These are phyloP conservation scores for Lota lota DNA, from an alignment of 2,113 vertebrate species.

Conservation along the genomic window DNA sequence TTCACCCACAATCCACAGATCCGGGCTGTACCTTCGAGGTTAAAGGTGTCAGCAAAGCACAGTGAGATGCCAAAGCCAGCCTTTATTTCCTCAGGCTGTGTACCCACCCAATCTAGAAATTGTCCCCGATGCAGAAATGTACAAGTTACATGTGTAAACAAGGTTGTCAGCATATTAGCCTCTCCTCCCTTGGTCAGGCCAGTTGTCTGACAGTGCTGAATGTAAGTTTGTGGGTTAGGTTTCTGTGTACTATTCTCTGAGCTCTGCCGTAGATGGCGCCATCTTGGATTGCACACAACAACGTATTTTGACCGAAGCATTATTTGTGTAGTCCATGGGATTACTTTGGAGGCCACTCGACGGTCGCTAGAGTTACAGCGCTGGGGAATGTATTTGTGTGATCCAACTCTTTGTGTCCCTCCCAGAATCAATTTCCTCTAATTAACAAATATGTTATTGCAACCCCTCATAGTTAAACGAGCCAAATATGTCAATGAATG, in stretches of 20 bases:
- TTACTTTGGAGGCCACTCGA: too few species aligned
- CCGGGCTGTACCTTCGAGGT: not conserved
- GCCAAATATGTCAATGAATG: constrained; percentile 61
- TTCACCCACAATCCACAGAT: too few species aligned
- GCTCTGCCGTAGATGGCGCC: not conserved
- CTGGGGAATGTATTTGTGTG: not conserved
- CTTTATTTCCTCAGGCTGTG: constrained; percentile 24
- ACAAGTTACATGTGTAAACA: constrained; percentile 32
- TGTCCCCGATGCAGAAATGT: constrained; percentile 26
- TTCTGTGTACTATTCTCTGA: constrained; percentile 17
- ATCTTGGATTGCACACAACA: too few species aligned
- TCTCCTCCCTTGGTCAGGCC: constrained; percentile 20
- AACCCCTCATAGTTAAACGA: constrained; percentile 52
- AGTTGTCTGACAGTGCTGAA: constrained; percentile 27
- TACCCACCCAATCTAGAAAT: constrained; percentile 29
- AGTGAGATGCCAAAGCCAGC: constrained; percentile 17
- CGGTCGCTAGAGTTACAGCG: too few species aligned
- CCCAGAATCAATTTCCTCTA: constrained; percentile 52
- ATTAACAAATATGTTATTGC: constrained; percentile 58
- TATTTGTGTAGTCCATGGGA: too few species aligned
- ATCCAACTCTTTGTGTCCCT: constrained; percentile 20
- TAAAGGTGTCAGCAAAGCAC: constrained; percentile 12
- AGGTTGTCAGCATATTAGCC: constrained; percentile 40
- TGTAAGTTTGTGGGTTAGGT: constrained; percentile 25
- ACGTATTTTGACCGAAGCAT: too few species aligned